A percentile compares a stretch with the other conserved stretches of the same genome.
These are phyloP conservation scores for Natrix natrix DNA, from an alignment of 2,797 vertebrate species.

Conservation along the genomic window DNA sequence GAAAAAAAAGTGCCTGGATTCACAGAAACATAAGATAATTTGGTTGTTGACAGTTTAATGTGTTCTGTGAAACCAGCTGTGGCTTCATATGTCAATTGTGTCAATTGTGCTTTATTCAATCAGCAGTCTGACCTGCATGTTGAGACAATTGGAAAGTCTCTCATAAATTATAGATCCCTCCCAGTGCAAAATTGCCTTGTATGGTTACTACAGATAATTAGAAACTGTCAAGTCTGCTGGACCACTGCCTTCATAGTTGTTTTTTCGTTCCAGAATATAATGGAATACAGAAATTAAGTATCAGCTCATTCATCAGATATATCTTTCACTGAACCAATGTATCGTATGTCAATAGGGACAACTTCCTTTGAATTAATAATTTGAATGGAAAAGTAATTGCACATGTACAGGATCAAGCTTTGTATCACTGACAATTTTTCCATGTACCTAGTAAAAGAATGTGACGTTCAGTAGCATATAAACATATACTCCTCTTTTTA, in stretches of 20 bases:
- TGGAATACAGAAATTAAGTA: background rate
- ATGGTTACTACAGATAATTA: background rate
- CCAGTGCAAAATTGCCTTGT: background rate
- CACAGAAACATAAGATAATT: background rate
- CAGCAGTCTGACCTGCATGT: background rate
- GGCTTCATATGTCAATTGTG: background rate
- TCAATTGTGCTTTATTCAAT: background rate
- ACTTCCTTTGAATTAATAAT: background rate
- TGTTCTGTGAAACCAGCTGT: background rate
- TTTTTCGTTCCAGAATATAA: background rate
- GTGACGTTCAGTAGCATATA: background rate
- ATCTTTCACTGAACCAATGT: background rate
- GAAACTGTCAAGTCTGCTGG: background rate
- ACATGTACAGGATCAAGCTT: background rate
- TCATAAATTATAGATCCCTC: background rate
- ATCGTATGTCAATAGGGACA: background rate
- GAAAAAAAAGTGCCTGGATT: background rate
- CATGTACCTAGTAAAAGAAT: background rate
- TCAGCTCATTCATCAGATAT: background rate
- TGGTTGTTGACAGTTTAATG: background rate
- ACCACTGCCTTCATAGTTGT: background rate
- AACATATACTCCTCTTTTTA: background rate
- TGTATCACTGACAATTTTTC: background rate
- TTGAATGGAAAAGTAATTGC: background rate
- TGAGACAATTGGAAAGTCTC: background rate